Evolutionary conservation across 2,113 vertebrate genomes (phyloP).

Genomic region (Embiotoca jacksoni): DNA sequence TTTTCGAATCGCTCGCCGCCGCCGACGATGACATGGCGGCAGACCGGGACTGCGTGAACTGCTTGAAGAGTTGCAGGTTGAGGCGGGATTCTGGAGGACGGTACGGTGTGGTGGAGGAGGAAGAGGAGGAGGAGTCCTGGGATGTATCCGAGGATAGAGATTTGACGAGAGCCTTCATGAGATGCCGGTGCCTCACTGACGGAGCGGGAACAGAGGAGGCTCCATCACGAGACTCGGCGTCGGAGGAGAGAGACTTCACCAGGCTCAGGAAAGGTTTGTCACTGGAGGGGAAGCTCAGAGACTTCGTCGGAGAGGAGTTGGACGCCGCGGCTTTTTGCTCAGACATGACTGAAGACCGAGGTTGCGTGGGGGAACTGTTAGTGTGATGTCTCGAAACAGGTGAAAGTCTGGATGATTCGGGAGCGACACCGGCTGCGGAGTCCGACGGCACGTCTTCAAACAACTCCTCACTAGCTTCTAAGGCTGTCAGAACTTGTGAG

Average conservation of each 20-base stretch:
- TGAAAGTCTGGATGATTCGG: conserved; percentile 76
- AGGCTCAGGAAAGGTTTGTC: conserved; percentile 90
- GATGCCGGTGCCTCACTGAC: conserved; percentile 87
- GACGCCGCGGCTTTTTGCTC: conserved; percentile 84
- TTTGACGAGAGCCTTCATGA: conserved; percentile 97
- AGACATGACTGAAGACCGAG: conserved; percentile 70
- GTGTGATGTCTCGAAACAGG: conserved; percentile 38
- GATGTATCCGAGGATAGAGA: conserved; percentile 96
- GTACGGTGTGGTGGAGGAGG: conserved; percentile 59
- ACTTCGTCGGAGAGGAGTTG: conserved; percentile 89
- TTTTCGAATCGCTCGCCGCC: conserved; percentile 90
- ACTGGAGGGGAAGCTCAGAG: conserved; percentile 81
- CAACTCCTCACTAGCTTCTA: conserved; percentile 95
- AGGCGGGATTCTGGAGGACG: conserved; percentile 91
- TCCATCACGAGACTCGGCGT: conserved; percentile 89
- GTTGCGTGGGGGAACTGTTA: conserved; percentile 59
- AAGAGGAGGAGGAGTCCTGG: conserved; percentile 81
- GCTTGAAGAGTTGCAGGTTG: conserved; percentile 97
- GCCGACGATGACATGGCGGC: conserved; percentile 43
- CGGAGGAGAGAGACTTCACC: conserved; percentile 92
- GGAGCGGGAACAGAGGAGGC: conserved; percentile 78
- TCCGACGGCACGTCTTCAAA: conserved; percentile 82
- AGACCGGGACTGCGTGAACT: conserved; percentile 92
- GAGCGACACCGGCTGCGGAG: conserved; percentile 73
- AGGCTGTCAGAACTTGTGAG: conserved; percentile 89